Percentiles rank a stretch among this genome's conserved stretches.
phyloP scores from a whole-genome alignment of 2,797 vertebrate species.

The Tauraco hartlaubi region DNA sequence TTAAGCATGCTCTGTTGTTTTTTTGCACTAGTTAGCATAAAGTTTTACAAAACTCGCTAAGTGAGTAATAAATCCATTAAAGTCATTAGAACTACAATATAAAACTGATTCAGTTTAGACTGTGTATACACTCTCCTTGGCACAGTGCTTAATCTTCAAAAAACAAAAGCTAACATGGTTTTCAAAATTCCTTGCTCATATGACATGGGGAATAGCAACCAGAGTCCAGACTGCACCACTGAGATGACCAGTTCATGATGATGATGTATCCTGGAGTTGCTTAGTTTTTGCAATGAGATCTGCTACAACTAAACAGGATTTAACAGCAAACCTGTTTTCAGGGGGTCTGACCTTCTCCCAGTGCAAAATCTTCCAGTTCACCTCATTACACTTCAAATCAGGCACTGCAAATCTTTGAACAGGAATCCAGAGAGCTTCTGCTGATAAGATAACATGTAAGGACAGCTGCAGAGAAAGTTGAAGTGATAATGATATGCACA shows the following conservation, averaged over 20 bases:
- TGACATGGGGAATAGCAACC: neutral
- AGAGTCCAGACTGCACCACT: neutral
- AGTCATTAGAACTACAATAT: neutral
- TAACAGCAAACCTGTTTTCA: neutral
- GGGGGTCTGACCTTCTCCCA: neutral
- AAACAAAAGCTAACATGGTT: neutral
- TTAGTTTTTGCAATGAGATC: neutral
- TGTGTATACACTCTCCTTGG: accelerated
- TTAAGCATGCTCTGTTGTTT: neutral
- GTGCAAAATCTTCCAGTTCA: neutral
- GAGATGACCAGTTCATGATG: neutral
- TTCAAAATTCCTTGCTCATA: neutral
- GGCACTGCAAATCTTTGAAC: neutral
- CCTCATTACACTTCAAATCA: neutral
- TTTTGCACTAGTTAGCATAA: neutral
- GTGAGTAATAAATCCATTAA: neutral
- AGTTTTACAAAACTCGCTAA: neutral
- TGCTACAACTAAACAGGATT: neutral
- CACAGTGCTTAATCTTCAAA: neutral
- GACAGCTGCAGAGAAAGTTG: neutral
- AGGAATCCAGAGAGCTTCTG: neutral
- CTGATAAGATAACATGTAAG: neutral
- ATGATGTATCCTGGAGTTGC: neutral
- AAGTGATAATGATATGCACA: neutral
- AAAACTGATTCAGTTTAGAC: neutral